Evolutionary conservation across 2,888 invertebrate genomes (phyloP), one percentile per base, ranked within the genome.

Genomic region (Agriopis marginaria): DNA sequence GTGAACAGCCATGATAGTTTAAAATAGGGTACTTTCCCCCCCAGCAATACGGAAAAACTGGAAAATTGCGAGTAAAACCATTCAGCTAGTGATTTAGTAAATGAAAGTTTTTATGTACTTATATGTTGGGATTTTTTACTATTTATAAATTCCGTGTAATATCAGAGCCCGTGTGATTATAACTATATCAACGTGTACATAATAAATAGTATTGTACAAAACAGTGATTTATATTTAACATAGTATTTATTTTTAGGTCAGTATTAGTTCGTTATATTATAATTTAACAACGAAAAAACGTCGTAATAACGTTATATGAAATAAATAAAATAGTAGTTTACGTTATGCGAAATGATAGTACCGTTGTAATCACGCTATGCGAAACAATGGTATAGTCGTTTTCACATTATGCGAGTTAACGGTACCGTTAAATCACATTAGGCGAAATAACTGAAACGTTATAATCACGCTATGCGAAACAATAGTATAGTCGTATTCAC

Each of bases 241-340:
- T 72, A 75, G 67, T 76, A 77, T 81, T 79, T 81, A 79, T 79
- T 78, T 60, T 72, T 81, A 79, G 79, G 73, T 78, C 78, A 79
- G 79, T 81, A 78, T 78, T 79, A 77, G 72, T 70, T 70, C 17
- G 62, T 63, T 68, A 59, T 70, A 70, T 40, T 50, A 44, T 44
- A 45, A 45, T 4, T 45, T 67, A 65, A 65, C 72, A 77, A 72
- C 74, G 78, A 75, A 73, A 49, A 64, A 64, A 70, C 55, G 56
- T 54, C 51, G 17, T 23, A 47, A 56, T 63, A 12, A 53, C n/a
- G 17, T 63, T 54, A 14, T 3, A 44, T 7, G 45, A 58, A 45
- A 45, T 23, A 5, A 5, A 47, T 9, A 45, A 17, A 32, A 58
- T 23, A 32, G 32, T 23, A 8, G 5, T 32, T 32, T 32, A 44